Evolutionary conservation across 2,113 vertebrate genomes (phyloP), one percentile per base, ranked within the genome.

Genomic region (Donacobius atricapilla): DNA sequence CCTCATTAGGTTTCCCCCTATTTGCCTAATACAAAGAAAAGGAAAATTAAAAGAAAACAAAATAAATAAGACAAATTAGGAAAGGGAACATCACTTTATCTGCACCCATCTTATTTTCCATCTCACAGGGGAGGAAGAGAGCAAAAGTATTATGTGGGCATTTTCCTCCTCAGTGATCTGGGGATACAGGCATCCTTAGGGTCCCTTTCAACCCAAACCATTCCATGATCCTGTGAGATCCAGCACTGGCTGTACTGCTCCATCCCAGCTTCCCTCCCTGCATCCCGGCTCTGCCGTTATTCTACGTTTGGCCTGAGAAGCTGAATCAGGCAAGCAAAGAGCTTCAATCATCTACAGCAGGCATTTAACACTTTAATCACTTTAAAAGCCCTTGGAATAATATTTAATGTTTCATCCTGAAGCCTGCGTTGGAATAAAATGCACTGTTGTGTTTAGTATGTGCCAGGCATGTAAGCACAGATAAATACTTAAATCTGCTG

Each of bases 351-450:
- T 87, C 93, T 92, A 40, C 92, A 87, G 88, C 80, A 87, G 87
- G 89, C 90, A 56, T 96, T 97, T 98, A 98, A 97, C 96, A 96
- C 88, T 95, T 97, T 97, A 96, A 81, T 92, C 79, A 69, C 95
- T 98, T 94, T 84, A 82, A 96, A 97, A 91, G 92, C 96, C 82
- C 91, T 96, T 94, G 89, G 95, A 97, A 96, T 97, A 95, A 93
- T 91, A 96, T 96, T 96, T 96, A 94, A 95, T 27, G 10, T 96
- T 94, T 87, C 71, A 96, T 83, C 94, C 89, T 28, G 88, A 90
- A 92, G 73, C 87, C 18, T 5, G 78, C 15, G 0, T 65, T 31
- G 23, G 76, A 94, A 75, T 53, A 84, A 83, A 95, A 94, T 57
- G 78, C 83, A 13, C 30, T 12, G 83, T 12, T 5, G 54, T 65